A percentile compares a stretch with the other conserved stretches of the same genome.
Evolutionary conservation across 2,797 vertebrate genomes (phyloP).

Genomic region (Antennarius maculatus): DNA sequence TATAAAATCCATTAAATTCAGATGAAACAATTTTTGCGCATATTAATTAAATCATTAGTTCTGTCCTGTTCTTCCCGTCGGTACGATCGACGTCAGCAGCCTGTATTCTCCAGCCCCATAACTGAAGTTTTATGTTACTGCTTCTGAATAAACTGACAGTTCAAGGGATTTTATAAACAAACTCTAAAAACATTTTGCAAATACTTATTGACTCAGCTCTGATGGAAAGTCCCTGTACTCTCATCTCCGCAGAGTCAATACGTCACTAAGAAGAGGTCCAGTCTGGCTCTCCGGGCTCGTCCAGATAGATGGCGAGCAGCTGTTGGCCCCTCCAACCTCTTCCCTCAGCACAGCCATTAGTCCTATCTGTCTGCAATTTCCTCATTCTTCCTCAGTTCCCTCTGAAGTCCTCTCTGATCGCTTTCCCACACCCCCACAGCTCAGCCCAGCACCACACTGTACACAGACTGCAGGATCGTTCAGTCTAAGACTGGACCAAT

Average conservation of each 20-base stretch:
- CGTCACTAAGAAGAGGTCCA: slow-evolving; percentile 37
- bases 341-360: slow-evolving; percentile 74
- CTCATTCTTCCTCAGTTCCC: slow-evolving; percentile 71
- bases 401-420: slow-evolving; percentile 66
- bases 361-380: slow-evolving; percentile 76
- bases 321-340: slow-evolving; percentile 75
- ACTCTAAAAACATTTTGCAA: slow-evolving; percentile 46
- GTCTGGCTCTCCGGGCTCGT: slow-evolving; percentile 44
- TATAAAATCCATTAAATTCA: background rate
- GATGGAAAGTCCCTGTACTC: slow-evolving; percentile 55
- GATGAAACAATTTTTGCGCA: background rate
- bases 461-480: slow-evolving; percentile 42
- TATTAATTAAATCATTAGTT: background rate
- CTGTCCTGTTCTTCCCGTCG: too few species aligned
- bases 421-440: slow-evolving; percentile 77
- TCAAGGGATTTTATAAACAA: slow-evolving; percentile 53
- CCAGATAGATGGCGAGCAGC: slow-evolving; percentile 77
- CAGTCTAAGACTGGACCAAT: slow-evolving; percentile 63
- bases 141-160: slow-evolving; percentile 24
- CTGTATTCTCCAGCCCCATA: background rate
- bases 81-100: too few species aligned
- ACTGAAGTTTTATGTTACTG: slow-evolving; percentile 29
- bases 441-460: slow-evolving; percentile 48
- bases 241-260: slow-evolving; percentile 35
- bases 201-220: slow-evolving; percentile 39